These are phyloP conservation scores for Drosophila subobscura DNA, from an alignment of 1,140 invertebrate species.

Conservation along the genomic window DNA sequence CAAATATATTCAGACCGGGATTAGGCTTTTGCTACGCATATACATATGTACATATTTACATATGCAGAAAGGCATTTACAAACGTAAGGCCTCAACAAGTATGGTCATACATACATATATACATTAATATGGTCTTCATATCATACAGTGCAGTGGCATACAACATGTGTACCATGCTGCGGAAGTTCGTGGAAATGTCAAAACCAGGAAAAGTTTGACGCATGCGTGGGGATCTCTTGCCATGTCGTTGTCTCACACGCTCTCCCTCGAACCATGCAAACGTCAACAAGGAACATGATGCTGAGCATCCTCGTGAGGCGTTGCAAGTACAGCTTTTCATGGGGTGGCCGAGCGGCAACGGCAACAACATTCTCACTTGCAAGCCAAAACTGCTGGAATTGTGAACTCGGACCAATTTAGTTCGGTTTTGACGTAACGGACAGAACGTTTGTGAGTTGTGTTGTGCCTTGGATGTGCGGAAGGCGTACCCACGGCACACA, in stretches of 20 bases:
- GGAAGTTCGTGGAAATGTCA: conserved; percentile 43
- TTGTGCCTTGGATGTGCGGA: conserved; percentile 28
- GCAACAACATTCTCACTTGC: conserved; percentile 3
- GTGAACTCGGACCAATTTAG: conserved; percentile 24
- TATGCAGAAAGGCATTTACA: neutral
- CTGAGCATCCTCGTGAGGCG: conserved; percentile 32
- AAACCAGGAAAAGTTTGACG: conserved; percentile 26
- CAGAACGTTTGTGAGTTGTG: conserved; percentile 19
- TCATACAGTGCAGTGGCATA: neutral
- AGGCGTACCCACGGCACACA: conserved; percentile 24
- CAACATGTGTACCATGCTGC: conserved; percentile 6
- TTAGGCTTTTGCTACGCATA: neutral
- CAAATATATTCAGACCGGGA: neutral
- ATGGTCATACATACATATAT: no score
- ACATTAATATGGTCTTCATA: no score
- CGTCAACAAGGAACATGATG: conserved; percentile 12
- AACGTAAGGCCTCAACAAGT: conserved; percentile 29
- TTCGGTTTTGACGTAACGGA: conserved; percentile 36
- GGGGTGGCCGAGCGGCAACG: neutral
- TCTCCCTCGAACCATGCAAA: conserved; percentile 10
- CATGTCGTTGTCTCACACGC: conserved; percentile 14
- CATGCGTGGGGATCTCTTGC: conserved; percentile 46
- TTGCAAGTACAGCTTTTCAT: conserved; percentile 2
- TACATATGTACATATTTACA: no score
- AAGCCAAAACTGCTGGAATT: conserved; percentile 13